Evolutionary conservation across 2,797 vertebrate species (phyloP).

Genomic region (Pangasius macronema): DNA sequence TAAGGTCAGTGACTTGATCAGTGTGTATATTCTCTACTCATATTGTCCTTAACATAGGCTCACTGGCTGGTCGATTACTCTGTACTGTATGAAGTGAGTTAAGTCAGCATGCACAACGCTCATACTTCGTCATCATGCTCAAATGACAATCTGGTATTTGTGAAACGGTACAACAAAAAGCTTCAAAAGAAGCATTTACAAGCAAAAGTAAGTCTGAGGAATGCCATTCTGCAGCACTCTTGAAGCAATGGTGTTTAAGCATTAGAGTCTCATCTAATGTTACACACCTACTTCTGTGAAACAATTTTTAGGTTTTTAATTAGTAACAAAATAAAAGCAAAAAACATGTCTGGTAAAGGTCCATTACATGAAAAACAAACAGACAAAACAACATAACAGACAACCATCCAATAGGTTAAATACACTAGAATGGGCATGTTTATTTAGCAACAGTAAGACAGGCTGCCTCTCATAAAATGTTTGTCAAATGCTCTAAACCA

Average conservation of each 20-base stretch:
- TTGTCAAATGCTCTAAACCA: conserved; percentile 38
- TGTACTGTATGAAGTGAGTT: conserved; percentile 41
- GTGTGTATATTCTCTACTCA: conserved; percentile 9
- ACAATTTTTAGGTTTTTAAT: conserved; percentile 33
- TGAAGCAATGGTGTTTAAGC: conserved; percentile 18
- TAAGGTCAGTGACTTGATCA: conserved; percentile 53
- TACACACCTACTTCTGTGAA: conserved; percentile 24
- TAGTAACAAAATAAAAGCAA: conserved; percentile 31
- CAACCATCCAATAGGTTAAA: conserved; percentile 52
- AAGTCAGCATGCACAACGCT: conserved; percentile 63
- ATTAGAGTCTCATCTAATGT: conserved; percentile 19
- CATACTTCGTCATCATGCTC: conserved; percentile 34
- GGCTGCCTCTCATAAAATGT: conserved; percentile 47
- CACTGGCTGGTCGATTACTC: conserved; percentile 27
- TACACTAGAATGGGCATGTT: conserved; percentile 50
- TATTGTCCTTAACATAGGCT: conserved; percentile 20
- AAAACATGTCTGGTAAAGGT: conserved; percentile 30
- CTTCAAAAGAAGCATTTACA: conserved; percentile 49
- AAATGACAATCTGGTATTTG: conserved; percentile 32
- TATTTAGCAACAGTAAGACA: conserved; percentile 58
- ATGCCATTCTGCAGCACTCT: conserved; percentile 51
- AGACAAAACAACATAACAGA: conserved; percentile 46
- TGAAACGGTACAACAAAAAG: conserved; percentile 32
- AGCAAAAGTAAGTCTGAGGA: conserved; percentile 59
- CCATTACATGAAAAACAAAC: conserved; percentile 48